A percentile compares a stretch with the other conserved stretches of the same genome.
phyloP scores from a whole-genome alignment of 1,140 invertebrate species.

The Tetragonula clypearis region DNA sequence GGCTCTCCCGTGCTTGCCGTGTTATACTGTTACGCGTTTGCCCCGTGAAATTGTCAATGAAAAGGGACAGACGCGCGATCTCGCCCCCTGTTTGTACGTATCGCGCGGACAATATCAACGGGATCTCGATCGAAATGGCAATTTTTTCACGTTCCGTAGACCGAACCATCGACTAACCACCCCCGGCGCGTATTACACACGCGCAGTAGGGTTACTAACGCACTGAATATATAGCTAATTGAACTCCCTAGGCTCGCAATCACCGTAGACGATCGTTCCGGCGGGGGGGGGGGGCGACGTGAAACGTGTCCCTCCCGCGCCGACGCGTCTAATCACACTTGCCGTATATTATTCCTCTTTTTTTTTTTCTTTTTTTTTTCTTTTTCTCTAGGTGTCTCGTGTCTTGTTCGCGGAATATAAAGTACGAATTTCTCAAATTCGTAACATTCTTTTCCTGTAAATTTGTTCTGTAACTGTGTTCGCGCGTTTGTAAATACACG shows the following conservation, averaged over 20 bases:
- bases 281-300: too few relatives aligned
- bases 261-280: not conserved
- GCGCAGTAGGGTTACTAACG: slow-evolving; percentile 56
- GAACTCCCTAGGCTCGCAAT: slow-evolving; percentile 33
- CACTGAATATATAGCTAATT: slow-evolving; percentile 41
- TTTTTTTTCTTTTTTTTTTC: too few relatives aligned
- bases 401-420: too few relatives aligned
- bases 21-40: slow-evolving; percentile 2
- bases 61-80: slow-evolving; percentile 16
- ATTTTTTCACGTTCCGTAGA: slow-evolving; percentile 65
- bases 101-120: slow-evolving; percentile 38
- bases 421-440: not conserved
- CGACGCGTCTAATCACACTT: not conserved
- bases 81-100: slow-evolving; percentile 15
- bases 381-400: not conserved
- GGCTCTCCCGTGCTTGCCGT: not conserved
- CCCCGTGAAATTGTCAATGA: not conserved
- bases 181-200: slow-evolving; percentile 70
- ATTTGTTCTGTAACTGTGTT: too few relatives aligned
- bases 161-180: slow-evolving; percentile 72
- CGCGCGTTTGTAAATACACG: too few relatives aligned
- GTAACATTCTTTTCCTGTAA: not conserved
- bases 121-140: slow-evolving; percentile 51
- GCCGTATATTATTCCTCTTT: not conserved
- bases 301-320: not conserved